A percentile compares a stretch with the other conserved stretches of the same genome.
phyloP scores from a whole-genome alignment of 2,113 vertebrate species.

The Myotis brandtii region DNA sequence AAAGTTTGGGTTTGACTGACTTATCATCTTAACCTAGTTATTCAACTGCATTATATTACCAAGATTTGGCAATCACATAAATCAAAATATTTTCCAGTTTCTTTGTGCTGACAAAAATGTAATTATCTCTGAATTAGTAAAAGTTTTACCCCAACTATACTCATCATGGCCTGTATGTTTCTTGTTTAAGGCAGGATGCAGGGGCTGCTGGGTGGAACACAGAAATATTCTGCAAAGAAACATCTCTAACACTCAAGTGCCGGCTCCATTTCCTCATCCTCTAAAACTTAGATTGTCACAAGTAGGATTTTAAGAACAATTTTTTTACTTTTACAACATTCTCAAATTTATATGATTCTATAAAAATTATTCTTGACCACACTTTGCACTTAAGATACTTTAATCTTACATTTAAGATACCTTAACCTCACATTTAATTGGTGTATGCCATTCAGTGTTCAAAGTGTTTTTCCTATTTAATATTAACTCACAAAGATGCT shows the following conservation, averaged over 20 bases:
- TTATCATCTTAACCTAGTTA: neutral
- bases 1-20: neutral
- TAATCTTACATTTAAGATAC: neutral
- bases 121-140: neutral
- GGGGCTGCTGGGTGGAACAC: neutral
- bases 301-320: neutral
- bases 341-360: neutral
- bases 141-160: neutral
- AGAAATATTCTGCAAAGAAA: neutral
- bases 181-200: neutral
- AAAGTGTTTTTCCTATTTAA: neutral
- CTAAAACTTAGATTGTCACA: neutral
- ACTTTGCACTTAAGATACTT: neutral
- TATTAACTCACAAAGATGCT: neutral
- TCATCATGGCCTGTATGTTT: neutral
- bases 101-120: neutral
- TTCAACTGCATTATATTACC: neutral
- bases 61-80: neutral
- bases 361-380: neutral
- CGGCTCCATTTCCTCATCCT: neutral
- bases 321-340: neutral
- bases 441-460: neutral
- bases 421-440: neutral
- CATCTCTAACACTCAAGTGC: neutral
- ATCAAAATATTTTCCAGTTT: neutral